Percentiles rank a stretch among this genome's conserved stretches.
These are phyloP conservation scores for Corythornis madagascariensis DNA, from an alignment of 2,113 vertebrate species.

Conservation along the genomic window DNA sequence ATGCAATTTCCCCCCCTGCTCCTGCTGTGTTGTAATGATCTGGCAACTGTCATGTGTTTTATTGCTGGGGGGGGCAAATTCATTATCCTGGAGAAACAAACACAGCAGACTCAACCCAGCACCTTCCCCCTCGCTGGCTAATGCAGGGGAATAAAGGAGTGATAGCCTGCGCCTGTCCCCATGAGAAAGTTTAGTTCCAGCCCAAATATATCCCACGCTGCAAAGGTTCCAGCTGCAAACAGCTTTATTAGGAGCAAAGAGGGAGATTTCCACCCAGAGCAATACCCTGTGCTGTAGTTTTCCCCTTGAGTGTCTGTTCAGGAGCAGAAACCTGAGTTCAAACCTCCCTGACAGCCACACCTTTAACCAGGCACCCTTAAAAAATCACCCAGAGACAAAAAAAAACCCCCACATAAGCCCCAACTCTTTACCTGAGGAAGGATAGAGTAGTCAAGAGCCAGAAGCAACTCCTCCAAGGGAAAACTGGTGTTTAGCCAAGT, in stretches of 20 bases:
- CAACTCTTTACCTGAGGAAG: neutral
- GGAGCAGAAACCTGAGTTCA: neutral
- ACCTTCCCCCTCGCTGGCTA: neutral
- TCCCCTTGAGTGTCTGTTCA: neutral
- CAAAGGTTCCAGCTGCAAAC: neutral
- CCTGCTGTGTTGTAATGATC: neutral
- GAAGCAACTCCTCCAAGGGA: neutral
- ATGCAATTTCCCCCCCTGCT: neutral
- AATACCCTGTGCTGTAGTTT: fast-evolving
- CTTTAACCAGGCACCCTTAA: neutral
- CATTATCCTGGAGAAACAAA: neutral
- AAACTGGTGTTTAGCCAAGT: neutral
- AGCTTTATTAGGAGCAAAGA: neutral
- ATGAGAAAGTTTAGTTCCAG: neutral
- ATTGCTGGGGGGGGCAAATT: fast-evolving
- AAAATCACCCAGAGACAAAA: neutral
- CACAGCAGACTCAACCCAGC: fast-evolving
- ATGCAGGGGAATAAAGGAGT: neutral
- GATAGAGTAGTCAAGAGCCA: neutral
- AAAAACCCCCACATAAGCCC: fast-evolving
- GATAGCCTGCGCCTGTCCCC: neutral
- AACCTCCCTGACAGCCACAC: neutral
- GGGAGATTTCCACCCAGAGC: fast-evolving
- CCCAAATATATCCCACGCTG: neutral
- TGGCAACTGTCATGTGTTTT: neutral